These are phyloP conservation scores for Macrosoma leucophasiata DNA, from an alignment of 2,888 invertebrate species.

Conservation along the genomic window DNA sequence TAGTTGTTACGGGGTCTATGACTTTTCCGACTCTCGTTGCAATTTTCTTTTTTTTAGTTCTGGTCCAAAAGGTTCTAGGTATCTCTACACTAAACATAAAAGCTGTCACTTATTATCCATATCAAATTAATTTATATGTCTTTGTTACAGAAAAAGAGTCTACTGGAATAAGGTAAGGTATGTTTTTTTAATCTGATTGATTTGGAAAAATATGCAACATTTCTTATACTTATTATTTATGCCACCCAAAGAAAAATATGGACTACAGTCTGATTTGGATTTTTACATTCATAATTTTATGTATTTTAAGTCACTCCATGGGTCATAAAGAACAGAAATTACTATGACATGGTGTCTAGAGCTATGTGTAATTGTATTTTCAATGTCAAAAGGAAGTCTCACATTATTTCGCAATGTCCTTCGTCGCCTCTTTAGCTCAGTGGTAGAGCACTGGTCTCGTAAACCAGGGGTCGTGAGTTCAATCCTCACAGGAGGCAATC, in stretches of 20 bases:
- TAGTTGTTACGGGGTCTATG: no score
- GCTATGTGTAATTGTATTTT: not conserved
- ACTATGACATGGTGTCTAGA: no score
- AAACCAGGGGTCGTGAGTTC: slow-evolving; percentile 91
- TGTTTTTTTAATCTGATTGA: slow-evolving; percentile 10
- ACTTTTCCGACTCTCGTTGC: no score
- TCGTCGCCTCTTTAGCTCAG: slow-evolving; percentile 85
- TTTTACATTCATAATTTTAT: not conserved
- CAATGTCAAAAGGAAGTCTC: not conserved
- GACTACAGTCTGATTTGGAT: not conserved
- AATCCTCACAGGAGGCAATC: slow-evolving; percentile 85
- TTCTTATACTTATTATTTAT: no score
- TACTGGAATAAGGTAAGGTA: slow-evolving; percentile 31
- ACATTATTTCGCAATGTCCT: slow-evolving; percentile 38
- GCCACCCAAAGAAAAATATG: not conserved
- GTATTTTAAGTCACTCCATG: not conserved
- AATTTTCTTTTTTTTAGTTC: no score
- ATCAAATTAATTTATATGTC: not conserved
- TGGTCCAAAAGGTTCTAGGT: no score
- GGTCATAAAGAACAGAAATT: no score
- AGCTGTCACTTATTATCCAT: no score
- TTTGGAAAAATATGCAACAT: not conserved
- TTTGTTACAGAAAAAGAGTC: slow-evolving; percentile 40
- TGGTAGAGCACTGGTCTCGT: slow-evolving; percentile 90
- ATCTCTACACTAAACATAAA: no score